phyloP scores from a whole-genome alignment of 2,888 invertebrate species.

The Tiliacea aurago region DNA sequence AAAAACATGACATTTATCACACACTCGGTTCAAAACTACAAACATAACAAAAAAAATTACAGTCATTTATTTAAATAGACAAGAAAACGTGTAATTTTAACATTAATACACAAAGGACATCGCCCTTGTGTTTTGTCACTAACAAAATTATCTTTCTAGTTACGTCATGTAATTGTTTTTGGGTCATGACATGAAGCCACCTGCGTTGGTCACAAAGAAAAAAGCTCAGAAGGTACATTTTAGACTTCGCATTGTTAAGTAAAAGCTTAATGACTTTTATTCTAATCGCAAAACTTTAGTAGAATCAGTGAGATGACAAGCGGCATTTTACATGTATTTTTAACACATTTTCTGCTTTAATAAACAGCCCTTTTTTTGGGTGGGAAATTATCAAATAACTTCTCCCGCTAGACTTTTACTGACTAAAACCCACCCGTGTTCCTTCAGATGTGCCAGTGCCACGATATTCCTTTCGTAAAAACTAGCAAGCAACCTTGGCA shows the following conservation, averaged over 20 bases:
- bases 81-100: constrained; percentile 27
- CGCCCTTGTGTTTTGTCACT: constrained; percentile 28
- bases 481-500: too few relatives aligned
- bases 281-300: too few relatives aligned
- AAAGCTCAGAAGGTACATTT: constrained; percentile 19
- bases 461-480: too few relatives aligned
- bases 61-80: constrained; percentile 11
- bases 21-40: neutral
- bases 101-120: constrained; percentile 42
- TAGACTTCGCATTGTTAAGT: neutral
- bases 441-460: too few relatives aligned
- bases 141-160: constrained; percentile 56
- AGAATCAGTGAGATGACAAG: too few relatives aligned
- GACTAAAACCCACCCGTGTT: too few relatives aligned
- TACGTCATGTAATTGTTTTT: constrained; percentile 62
- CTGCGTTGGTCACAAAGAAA: constrained; percentile 9
- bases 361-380: too few relatives aligned
- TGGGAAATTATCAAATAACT: too few relatives aligned
- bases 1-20: neutral
- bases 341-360: too few relatives aligned
- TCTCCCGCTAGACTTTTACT: too few relatives aligned
- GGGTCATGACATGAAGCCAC: constrained; percentile 55
- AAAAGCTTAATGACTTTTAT: neutral
- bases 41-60: neutral
- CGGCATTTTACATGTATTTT: too few relatives aligned